Base-by-base conservation (phyloP, 2,113 vertebrate genomes). In the Labeo rohita region DNA sequence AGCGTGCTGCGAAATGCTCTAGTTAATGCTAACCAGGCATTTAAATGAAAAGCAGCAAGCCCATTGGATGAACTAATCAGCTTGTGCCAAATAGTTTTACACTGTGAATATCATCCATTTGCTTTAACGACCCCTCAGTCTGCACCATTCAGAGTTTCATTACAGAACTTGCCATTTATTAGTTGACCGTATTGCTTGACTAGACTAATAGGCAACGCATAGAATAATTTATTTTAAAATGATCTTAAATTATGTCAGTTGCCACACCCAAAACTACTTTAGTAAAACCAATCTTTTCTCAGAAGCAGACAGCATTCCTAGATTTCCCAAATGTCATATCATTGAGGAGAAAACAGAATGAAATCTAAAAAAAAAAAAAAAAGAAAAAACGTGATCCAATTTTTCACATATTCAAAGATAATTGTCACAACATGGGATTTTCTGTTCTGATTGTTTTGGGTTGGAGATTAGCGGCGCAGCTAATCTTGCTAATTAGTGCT, bases 401-500 rank as follows among this genome's bases (percentile, higher is more conserved):
- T 84, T 83, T 78, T 83, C 79, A 83, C 82, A 84, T 73, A 84
- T 63, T 84, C 54, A 47, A 76, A 87, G 74, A 77, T 73, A 74
- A 65, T 80, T 80, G 77, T 70, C 52, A 81, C 84, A 85, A 75
- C 76, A 80, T 66, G 72, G 85, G 54, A 74, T 88, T 74, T 80
- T 80, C 80, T 72, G 74, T 77, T 75, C 72, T 76, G 83, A 84
- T 87, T 84, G 84, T 88, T 85, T 85, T 54, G 68, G 72, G 85
- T 18, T 66, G 65, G 70, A 78, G 88, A 89, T 91, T 91, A 91
- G 84, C 85, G 49, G 86, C 70, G 72, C 87, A 79, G 84, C 87
- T 88, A 91, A 88, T 91, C 85, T 87, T 83, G 80, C 83, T 89
- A 89, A 91, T 91, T 91, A 89, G 87, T 81, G 78, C 79, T 88